These are phyloP conservation scores for Pemphredon lugubris DNA, from an alignment of 2,888 invertebrate species.

Conservation along the genomic window DNA sequence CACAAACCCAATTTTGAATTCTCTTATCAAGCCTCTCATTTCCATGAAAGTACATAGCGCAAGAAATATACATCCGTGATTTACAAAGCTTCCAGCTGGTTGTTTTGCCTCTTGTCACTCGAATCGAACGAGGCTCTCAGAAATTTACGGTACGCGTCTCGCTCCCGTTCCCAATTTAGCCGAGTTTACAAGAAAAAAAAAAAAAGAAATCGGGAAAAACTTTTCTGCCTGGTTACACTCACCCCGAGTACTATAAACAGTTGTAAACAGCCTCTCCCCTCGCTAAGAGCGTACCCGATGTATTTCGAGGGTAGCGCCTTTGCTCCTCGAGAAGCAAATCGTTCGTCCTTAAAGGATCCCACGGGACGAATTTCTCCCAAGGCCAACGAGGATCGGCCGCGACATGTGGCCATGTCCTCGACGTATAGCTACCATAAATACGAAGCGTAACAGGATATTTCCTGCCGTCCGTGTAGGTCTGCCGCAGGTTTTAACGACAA, in stretches of 20 bases:
- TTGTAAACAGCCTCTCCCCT: slow-evolving; percentile 51
- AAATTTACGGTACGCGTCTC: slow-evolving; percentile 47
- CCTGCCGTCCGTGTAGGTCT: slow-evolving; percentile 59
- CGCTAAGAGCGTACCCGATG: slow-evolving; percentile 2
- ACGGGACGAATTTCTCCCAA: slow-evolving; percentile 44
- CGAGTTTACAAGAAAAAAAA: slow-evolving; percentile 39
- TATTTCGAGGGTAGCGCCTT: slow-evolving; percentile 10
- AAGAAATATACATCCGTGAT: background rate
- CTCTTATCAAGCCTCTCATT: no score
- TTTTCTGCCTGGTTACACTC: slow-evolving; percentile 33
- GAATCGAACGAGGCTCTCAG: slow-evolving; percentile 26
- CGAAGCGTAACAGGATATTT: slow-evolving; percentile 71
- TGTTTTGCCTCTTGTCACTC: slow-evolving; percentile 38
- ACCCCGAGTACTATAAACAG: slow-evolving; percentile 48
- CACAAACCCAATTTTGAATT: no score
- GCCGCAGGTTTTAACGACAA: slow-evolving; percentile 56
- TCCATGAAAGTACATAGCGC: no score
- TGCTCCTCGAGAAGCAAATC: slow-evolving; percentile 35
- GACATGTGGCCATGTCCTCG: slow-evolving; percentile 66
- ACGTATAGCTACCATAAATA: slow-evolving; percentile 67
- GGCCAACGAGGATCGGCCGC: slow-evolving; percentile 38
- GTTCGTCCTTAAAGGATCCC: slow-evolving; percentile 42
- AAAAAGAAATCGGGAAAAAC: slow-evolving; percentile 22
- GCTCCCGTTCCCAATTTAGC: slow-evolving; percentile 43
- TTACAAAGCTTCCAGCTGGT: background rate